Evolutionary conservation across 2,888 invertebrate genomes (phyloP).

Genomic region (Falcaria lacertinaria): DNA sequence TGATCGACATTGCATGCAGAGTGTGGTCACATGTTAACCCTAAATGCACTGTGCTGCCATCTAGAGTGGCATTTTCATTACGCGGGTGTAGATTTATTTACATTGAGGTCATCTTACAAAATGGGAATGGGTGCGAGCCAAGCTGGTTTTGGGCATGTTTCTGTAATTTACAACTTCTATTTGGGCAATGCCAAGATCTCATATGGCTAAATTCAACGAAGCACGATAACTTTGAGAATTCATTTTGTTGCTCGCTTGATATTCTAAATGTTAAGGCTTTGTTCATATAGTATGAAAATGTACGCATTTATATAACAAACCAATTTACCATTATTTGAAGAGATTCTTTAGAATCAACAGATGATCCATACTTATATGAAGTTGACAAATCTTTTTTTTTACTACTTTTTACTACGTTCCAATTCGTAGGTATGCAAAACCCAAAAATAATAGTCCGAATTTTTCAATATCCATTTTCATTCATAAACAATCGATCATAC

Average conservation of each 20-base stretch:
- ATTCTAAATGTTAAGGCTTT: too few relatives aligned
- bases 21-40: constrained; percentile 18
- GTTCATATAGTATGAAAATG: too few relatives aligned
- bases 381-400: too few relatives aligned
- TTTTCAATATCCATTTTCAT: too few relatives aligned
- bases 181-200: constrained; percentile 26
- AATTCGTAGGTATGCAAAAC: too few relatives aligned
- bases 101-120: constrained; percentile 55
- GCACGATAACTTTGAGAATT: constrained; percentile 26
- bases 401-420: too few relatives aligned
- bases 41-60: constrained; percentile 28
- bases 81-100: constrained; percentile 45
- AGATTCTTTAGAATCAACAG: too few relatives aligned
- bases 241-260: constrained; percentile 25
- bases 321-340: too few relatives aligned
- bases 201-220: constrained; percentile 22
- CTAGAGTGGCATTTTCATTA: constrained; percentile 54
- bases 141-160: constrained; percentile 33
- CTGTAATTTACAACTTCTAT: constrained; percentile 45
- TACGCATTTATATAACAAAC: too few relatives aligned
- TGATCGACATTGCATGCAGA: constrained; percentile 11
- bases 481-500: too few relatives aligned
- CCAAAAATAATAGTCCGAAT: too few relatives aligned
- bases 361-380: too few relatives aligned
- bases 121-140: constrained; percentile 47